Evolutionary conservation across 2,888 invertebrate species (phyloP).

Genomic region (Philaethria dido): DNA sequence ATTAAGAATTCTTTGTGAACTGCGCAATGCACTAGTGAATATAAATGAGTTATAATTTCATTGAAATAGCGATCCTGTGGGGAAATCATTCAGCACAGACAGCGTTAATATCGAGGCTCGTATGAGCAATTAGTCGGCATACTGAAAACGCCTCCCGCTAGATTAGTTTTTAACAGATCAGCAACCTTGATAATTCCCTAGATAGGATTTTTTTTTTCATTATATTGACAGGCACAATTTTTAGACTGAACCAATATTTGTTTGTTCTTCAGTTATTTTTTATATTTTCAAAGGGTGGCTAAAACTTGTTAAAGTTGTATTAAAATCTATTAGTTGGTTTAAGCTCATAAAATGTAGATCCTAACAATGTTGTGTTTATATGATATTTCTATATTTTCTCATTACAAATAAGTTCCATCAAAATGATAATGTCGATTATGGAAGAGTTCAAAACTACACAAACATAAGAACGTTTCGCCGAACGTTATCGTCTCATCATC

Average conservation of each 20-base stretch:
- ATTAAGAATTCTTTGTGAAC: conserved; percentile 29
- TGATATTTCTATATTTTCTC: too few relatives aligned
- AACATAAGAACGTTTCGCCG: not conserved
- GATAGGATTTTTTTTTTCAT: not conserved
- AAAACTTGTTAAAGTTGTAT: too few relatives aligned
- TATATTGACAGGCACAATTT: too few relatives aligned
- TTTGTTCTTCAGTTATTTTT: too few relatives aligned
- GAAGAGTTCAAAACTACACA: too few relatives aligned
- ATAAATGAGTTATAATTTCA: conserved; percentile 31
- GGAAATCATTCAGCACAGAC: conserved; percentile 24
- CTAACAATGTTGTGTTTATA: too few relatives aligned
- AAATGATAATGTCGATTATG: too few relatives aligned
- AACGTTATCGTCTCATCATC: not conserved
- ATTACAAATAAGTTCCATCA: too few relatives aligned
- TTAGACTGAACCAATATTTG: too few relatives aligned
- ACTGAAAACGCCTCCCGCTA: conserved; percentile 8
- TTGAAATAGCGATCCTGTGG: conserved; percentile 27
- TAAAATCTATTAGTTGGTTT: too few relatives aligned
- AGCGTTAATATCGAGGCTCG: conserved; percentile 31
- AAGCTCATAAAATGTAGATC: too few relatives aligned
- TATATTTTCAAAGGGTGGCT: too few relatives aligned
- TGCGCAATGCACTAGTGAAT: conserved; percentile 24
- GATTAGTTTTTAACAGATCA: conserved; percentile 18
- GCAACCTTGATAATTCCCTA: conserved; percentile 6
- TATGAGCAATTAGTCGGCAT: conserved; percentile 26